Conservation (phyloP, 2,113 vertebrate genomes). For the Petrocephalus zakoni region DNA sequence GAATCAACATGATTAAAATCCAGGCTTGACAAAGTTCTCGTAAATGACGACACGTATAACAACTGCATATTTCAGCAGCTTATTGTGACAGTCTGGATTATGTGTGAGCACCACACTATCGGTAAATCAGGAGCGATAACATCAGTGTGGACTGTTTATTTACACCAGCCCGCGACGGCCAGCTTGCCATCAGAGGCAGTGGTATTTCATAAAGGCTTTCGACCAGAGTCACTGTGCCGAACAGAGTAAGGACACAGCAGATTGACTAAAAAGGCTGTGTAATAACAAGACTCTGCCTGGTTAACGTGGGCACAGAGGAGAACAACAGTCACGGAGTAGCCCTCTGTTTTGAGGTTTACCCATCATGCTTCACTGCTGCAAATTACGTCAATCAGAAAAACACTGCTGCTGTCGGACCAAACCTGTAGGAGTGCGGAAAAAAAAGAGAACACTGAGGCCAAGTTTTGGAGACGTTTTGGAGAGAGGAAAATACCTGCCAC, state of each 20-base stretch:
- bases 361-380: neutral
- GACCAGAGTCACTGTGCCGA: neutral
- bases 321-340: neutral
- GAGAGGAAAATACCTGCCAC: neutral
- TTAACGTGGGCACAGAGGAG: neutral
- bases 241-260: neutral
- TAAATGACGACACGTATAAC: neutral
- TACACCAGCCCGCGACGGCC: neutral
- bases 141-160: neutral
- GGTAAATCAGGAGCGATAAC: neutral
- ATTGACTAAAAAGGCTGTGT: neutral
- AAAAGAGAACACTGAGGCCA: neutral
- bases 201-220: neutral
- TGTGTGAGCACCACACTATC: neutral
- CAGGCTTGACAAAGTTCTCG: neutral
- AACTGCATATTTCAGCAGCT: neutral
- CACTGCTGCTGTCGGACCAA: no score
- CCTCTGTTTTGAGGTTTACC: neutral
- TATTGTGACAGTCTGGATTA: constrained; percentile 3
- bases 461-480: neutral
- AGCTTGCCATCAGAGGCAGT: neutral
- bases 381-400: neutral
- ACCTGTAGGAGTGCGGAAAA: neutral
- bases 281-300: neutral
- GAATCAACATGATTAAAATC: neutral